A percentile compares a stretch with the other conserved stretches of the same genome.
Evolutionary conservation across 2,888 invertebrate genomes (phyloP).

Genomic region (Cephus spinipes): DNA sequence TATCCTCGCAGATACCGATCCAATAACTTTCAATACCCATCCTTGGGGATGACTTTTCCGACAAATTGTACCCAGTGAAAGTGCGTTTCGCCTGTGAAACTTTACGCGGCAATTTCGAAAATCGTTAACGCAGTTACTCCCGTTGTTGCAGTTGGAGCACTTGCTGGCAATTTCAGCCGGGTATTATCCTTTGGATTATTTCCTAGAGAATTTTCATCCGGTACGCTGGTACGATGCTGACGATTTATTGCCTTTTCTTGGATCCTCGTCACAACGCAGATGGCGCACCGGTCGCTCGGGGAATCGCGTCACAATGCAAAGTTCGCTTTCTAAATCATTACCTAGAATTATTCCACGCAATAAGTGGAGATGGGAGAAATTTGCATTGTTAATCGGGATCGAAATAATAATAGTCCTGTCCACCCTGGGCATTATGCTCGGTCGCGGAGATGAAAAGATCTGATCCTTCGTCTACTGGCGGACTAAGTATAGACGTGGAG

Average conservation of each 20-base stretch:
- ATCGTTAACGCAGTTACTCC: neutral
- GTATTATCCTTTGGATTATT: neutral
- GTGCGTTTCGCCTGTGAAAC: neutral
- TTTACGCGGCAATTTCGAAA: neutral
- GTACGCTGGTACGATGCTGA: neutral
- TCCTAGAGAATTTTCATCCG: neutral
- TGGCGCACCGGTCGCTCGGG: neutral
- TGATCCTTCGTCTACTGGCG: constrained; percentile 7
- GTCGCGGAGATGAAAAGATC: constrained; percentile 13
- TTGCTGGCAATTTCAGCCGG: neutral
- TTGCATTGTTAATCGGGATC: constrained; percentile 58
- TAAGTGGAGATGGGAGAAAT: constrained; percentile 37
- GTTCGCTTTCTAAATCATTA: constrained; percentile 57
- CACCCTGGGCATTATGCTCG: neutral
- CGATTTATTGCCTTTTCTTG: neutral
- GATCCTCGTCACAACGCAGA: neutral
- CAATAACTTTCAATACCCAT: neutral
- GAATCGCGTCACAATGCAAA: constrained; percentile 7
- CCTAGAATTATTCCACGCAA: constrained; percentile 50
- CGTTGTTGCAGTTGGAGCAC: neutral
- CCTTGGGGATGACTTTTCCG: neutral
- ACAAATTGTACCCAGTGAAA: neutral
- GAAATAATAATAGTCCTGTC: constrained; percentile 42
- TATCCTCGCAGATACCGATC: neutral
- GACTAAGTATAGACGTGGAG: neutral